Conservation (phyloP, 1,140 invertebrate genomes). For the Anastrepha obliqua region DNA sequence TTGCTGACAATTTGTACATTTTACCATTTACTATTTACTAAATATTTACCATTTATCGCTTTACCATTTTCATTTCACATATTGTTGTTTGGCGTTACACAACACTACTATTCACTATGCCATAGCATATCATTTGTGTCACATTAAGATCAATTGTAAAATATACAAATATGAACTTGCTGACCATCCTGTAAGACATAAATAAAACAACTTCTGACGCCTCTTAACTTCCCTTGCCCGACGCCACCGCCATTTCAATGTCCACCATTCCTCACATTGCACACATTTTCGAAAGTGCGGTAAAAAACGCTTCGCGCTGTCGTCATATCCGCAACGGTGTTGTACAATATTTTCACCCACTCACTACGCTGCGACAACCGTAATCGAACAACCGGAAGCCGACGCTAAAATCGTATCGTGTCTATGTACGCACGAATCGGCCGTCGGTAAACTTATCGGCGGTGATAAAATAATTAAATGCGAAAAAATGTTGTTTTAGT, state of each 20-base stretch:
- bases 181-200: conserved; percentile 50
- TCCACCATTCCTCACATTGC: conserved; percentile 16
- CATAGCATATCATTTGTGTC: conserved; percentile 73
- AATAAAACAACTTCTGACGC: conserved; percentile 32
- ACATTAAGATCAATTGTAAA: conserved; percentile 74
- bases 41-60: conserved; percentile 15
- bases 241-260: conserved; percentile 35
- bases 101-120: not conserved
- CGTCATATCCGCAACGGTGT: conserved; percentile 29
- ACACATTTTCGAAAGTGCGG: not conserved
- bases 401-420: conserved; percentile 11
- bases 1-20: conserved; percentile 22
- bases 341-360: conserved; percentile 26
- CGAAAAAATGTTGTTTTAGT: not conserved
- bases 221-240: conserved; percentile 39
- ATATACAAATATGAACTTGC: conserved; percentile 56
- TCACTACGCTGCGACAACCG: conserved; percentile 27
- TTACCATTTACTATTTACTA: not conserved
- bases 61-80: conserved; percentile 11
- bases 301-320: conserved; percentile 2
- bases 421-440: not conserved
- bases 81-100: not conserved
- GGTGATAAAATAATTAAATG: conserved; percentile 5
- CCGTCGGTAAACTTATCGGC: conserved; percentile 20
- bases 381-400: conserved; percentile 19